Conservation (phyloP, 2,888 invertebrate genomes). For the Agrotis clavis region DNA sequence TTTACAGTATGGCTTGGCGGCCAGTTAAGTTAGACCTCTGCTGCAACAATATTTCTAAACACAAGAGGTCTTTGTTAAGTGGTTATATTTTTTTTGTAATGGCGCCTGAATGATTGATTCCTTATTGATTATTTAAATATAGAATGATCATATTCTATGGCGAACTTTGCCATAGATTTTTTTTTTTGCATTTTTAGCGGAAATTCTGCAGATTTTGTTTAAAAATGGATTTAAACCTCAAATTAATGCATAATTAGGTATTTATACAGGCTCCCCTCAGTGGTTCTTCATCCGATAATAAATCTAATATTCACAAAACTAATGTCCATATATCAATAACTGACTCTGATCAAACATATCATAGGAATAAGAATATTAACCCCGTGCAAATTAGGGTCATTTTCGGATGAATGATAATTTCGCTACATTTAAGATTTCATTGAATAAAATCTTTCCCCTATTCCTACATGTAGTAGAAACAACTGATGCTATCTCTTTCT, state of each 20-base stretch:
- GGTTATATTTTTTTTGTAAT: constrained; percentile 47
- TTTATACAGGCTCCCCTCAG: no score
- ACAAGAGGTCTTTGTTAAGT: constrained; percentile 39
- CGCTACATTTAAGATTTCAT: not conserved
- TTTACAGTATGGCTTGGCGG: constrained; percentile 66
- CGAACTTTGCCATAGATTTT: not conserved
- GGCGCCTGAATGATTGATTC: constrained; percentile 49
- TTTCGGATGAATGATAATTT: not conserved
- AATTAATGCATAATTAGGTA: no score
- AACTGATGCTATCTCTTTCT: constrained; percentile 32
- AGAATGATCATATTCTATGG: constrained; percentile 17
- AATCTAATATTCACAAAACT: no score
- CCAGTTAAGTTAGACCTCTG: constrained; percentile 67
- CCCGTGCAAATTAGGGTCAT: no score
- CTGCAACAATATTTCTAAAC: constrained; percentile 26
- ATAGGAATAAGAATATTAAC: no score
- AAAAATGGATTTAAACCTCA: constrained; percentile 2
- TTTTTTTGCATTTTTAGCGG: not conserved
- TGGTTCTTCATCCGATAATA: no score
- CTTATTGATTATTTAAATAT: constrained; percentile 50
- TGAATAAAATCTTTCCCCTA: constrained; percentile 35
- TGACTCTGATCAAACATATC: no score
- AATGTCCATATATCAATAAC: no score
- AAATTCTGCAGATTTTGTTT: not conserved
- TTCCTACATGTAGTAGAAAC: constrained; percentile 5